Evolutionary conservation across 2,888 invertebrate genomes (phyloP).

Genomic region (Cylindroiulus punctatus): DNA sequence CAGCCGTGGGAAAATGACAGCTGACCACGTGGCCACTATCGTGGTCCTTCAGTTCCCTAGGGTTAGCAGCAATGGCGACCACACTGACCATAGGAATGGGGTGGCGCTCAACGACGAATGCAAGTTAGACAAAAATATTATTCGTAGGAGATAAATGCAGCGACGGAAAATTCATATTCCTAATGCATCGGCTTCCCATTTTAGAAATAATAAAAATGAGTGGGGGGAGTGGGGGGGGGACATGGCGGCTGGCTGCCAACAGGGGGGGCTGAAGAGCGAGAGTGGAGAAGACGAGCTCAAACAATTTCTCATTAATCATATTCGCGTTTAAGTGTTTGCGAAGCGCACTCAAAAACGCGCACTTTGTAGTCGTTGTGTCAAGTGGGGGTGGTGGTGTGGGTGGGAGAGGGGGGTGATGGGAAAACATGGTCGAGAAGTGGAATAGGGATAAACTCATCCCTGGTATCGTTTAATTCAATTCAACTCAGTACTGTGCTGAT

Average conservation of each 20-base stretch:
- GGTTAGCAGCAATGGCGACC: too few relatives aligned
- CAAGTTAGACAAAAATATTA: not conserved
- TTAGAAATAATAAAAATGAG: slow-evolving; percentile 29
- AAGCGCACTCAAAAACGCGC: slow-evolving; percentile 32
- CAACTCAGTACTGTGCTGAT: too few relatives aligned
- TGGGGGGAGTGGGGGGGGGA: not conserved
- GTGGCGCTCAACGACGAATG: not conserved
- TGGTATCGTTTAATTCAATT: too few relatives aligned
- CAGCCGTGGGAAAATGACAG: not conserved
- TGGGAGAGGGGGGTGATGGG: not conserved
- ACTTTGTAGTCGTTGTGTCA: slow-evolving; percentile 30
- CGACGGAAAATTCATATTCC: not conserved
- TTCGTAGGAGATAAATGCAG: not conserved
- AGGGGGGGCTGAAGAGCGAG: not conserved
- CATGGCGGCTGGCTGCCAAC: not conserved
- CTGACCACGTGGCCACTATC: not conserved
- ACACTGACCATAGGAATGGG: too few relatives aligned
- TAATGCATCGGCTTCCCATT: not conserved
- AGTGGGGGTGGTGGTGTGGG: too few relatives aligned
- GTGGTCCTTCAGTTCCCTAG: not conserved
- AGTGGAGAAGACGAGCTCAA: not conserved
- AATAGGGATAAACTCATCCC: too few relatives aligned
- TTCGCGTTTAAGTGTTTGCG: slow-evolving; percentile 42
- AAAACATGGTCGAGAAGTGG: too few relatives aligned
- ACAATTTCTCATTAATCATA: slow-evolving; percentile 35